Evolutionary conservation across 2,888 invertebrate genomes (phyloP).

Genomic region (Thymelicus acteon): DNA sequence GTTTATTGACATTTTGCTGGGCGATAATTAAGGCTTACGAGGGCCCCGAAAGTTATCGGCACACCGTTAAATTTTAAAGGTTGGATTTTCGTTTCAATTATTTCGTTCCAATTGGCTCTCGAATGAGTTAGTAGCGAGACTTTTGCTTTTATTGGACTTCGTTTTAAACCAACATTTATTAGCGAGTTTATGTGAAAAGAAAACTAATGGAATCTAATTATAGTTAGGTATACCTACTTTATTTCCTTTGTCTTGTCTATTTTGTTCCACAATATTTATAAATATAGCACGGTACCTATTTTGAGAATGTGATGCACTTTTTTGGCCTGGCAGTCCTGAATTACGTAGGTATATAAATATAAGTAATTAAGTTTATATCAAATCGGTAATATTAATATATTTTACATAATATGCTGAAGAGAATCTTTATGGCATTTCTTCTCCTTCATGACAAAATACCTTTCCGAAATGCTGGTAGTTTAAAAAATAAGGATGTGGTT

Average conservation of each 20-base stretch:
- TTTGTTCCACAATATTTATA: no score
- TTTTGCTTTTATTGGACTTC: slow-evolving; percentile 50
- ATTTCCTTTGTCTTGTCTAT: neutral
- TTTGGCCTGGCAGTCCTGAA: no score
- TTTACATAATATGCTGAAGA: no score
- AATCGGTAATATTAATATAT: no score
- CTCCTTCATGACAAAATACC: no score
- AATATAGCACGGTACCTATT: no score
- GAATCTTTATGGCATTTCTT: no score
- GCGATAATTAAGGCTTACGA: slow-evolving; percentile 79
- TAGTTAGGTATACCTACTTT: neutral
- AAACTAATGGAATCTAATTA: neutral
- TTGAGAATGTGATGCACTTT: no score
- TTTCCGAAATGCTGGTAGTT: no score
- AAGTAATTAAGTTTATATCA: no score
- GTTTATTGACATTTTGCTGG: slow-evolving; percentile 81
- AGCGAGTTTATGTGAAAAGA: slow-evolving; percentile 27
- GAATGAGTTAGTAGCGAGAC: slow-evolving; percentile 51
- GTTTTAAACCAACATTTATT: slow-evolving; percentile 47
- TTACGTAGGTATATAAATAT: no score
- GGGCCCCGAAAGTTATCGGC: slow-evolving; percentile 67
- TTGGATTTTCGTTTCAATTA: slow-evolving; percentile 67
- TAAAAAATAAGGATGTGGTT: no score
- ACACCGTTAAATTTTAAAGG: slow-evolving; percentile 72
- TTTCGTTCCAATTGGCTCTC: slow-evolving; percentile 55